Conservation (phyloP, 2,888 invertebrate species). For the Plemyria rubiginata region DNA sequence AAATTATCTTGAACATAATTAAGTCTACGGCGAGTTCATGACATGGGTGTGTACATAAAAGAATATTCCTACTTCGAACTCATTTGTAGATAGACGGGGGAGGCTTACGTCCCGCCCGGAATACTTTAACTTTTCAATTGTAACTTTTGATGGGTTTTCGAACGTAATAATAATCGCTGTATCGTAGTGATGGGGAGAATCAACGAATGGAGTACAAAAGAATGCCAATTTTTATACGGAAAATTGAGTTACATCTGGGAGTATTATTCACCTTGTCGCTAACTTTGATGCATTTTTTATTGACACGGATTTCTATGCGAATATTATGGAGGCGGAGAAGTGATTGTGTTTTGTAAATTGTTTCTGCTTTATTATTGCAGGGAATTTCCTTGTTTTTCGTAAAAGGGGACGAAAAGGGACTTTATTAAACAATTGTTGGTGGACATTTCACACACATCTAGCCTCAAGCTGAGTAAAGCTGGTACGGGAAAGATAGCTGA, state of each 20-base stretch:
- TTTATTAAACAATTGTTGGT: too few species aligned
- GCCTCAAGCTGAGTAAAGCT: too few species aligned
- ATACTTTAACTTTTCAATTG: slow-evolving; percentile 86
- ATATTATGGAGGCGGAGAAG: slow-evolving; percentile 42
- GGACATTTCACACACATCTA: too few species aligned
- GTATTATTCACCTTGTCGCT: slow-evolving; percentile 70
- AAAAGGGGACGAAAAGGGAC: too few species aligned
- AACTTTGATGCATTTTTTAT: slow-evolving; percentile 63
- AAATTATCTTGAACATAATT: slow-evolving; percentile 56
- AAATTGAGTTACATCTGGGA: slow-evolving; percentile 78
- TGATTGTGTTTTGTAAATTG: slow-evolving; percentile 42
- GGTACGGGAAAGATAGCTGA: too few species aligned
- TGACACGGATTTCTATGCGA: slow-evolving; percentile 53
- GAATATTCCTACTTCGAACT: slow-evolving; percentile 78
- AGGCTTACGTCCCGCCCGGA: slow-evolving; percentile 76
- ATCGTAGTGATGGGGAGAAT: slow-evolving; percentile 77
- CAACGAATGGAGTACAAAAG: slow-evolving; percentile 76
- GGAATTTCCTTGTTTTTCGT: slow-evolving; percentile 6
- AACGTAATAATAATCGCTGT: slow-evolving; percentile 83
- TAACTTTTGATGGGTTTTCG: slow-evolving; percentile 85
- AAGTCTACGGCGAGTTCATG: slow-evolving; percentile 53
- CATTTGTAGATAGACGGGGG: slow-evolving; percentile 77
- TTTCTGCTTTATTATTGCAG: slow-evolving; percentile 20
- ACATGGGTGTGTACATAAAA: slow-evolving; percentile 69
- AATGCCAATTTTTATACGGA: slow-evolving; percentile 80